A percentile compares a stretch with the other conserved stretches of the same genome.
phyloP scores from a whole-genome alignment of 2,113 vertebrate genomes.

The Hypanus sabinus region DNA sequence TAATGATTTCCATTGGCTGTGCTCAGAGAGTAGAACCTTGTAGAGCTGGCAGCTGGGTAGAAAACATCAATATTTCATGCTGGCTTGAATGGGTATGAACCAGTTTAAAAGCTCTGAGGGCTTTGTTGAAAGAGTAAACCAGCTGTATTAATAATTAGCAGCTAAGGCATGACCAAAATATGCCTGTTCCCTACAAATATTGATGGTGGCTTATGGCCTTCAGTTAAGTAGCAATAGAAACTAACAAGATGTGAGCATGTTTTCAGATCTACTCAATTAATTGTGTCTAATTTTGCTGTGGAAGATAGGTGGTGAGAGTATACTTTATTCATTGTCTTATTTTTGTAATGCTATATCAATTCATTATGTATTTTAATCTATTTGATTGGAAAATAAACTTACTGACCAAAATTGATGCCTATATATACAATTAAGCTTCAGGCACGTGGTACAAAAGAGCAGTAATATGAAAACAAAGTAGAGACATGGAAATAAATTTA shows the following conservation, averaged over 20 bases:
- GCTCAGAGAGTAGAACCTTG: not conserved
- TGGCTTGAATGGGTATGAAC: not conserved
- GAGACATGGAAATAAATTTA: not conserved
- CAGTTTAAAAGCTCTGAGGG: not conserved
- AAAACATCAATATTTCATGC: not conserved
- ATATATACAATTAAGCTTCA: not conserved
- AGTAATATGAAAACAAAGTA: not conserved
- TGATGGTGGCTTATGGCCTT: not conserved
- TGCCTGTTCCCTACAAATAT: not conserved
- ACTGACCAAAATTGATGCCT: not conserved
- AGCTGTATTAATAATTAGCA: not conserved
- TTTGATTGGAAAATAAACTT: not conserved
- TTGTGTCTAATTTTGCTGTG: not conserved
- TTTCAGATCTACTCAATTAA: not conserved
- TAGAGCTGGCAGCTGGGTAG: not conserved
- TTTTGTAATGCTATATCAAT: not conserved
- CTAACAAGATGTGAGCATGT: not conserved
- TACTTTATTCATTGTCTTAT: not conserved
- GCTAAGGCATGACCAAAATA: not conserved
- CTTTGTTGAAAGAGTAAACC: not conserved
- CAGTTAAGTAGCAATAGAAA: no score
- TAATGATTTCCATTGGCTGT: not conserved
- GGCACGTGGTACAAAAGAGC: no score
- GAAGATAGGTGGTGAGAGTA: not conserved
- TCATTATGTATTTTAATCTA: not conserved